Percentiles rank a stretch among this genome's conserved stretches.
These are phyloP conservation scores for Spodoptera litura DNA, from an alignment of 1,140 invertebrate genomes.

Conservation along the genomic window DNA sequence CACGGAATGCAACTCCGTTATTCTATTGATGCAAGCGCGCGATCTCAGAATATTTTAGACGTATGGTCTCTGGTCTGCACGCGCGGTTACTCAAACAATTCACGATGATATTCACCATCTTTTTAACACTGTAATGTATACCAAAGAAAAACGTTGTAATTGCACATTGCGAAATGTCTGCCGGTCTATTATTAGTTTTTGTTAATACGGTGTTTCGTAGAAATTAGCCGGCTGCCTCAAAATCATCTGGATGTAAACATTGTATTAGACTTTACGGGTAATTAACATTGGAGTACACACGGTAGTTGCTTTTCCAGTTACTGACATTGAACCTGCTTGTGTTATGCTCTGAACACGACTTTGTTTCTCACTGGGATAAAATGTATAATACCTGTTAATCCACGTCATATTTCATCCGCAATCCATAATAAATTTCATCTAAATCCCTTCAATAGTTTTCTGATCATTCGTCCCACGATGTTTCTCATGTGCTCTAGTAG, in stretches of 20 bases:
- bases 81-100: constrained; percentile 40
- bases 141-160: constrained; percentile 51
- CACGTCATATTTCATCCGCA: too few species aligned
- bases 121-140: constrained; percentile 46
- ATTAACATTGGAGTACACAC: constrained; percentile 23
- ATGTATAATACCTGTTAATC: too few species aligned
- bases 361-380: too few species aligned
- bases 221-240: constrained; percentile 33
- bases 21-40: constrained; percentile 41
- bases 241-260: constrained; percentile 41
- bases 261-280: constrained; percentile 24
- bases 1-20: constrained; percentile 39
- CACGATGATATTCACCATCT: constrained; percentile 33
- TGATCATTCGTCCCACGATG: too few species aligned
- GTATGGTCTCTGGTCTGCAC: constrained; percentile 41
- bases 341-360: background rate
- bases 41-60: constrained; percentile 52
- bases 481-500: too few species aligned
- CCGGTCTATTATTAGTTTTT: constrained; percentile 32
- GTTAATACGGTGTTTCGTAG: constrained; percentile 25
- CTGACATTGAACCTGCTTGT: background rate
- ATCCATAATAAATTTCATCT: too few species aligned
- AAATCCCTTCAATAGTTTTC: too few species aligned
- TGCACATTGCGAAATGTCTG: constrained; percentile 42
- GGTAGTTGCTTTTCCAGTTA: background rate